Conservation (phyloP, 1,140 invertebrate species). For the Aricia agestis region DNA sequence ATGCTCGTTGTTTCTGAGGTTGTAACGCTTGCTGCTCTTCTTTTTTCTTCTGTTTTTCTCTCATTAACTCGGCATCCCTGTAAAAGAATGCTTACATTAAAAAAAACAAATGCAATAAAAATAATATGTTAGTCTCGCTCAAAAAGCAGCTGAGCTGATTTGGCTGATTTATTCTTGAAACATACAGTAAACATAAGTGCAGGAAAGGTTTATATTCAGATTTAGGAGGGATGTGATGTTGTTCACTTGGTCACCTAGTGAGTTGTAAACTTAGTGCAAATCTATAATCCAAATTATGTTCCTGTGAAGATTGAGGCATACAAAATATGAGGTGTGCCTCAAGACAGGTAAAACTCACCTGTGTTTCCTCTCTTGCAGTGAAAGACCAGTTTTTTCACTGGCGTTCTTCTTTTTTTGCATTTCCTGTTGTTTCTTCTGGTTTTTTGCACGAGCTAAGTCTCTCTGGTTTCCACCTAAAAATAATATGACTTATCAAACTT, state of each 20-base stretch:
- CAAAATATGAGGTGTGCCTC: too few species aligned
- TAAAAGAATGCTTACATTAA: slow-evolving; percentile 36
- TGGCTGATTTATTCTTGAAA: too few species aligned
- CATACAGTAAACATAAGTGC: slow-evolving; percentile 18
- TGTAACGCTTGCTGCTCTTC: slow-evolving; percentile 68
- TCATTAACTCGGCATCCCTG: slow-evolving; percentile 89
- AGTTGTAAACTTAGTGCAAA: too few species aligned
- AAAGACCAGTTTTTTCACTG: slow-evolving; percentile 83
- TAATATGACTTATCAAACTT: background rate
- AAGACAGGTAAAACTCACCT: slow-evolving; percentile 73
- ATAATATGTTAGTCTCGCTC: too few species aligned
- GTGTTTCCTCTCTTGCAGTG: slow-evolving; percentile 86
- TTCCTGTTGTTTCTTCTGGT: slow-evolving; percentile 87
- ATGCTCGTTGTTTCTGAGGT: slow-evolving; percentile 70
- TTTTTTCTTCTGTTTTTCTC: slow-evolving; percentile 86
- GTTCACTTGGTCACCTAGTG: too few species aligned
- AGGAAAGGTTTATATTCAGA: too few species aligned
- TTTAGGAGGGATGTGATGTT: too few species aligned
- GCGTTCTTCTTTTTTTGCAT: slow-evolving; percentile 80
- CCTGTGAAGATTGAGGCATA: too few species aligned
- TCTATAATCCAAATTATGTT: too few species aligned
- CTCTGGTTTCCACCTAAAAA: slow-evolving; percentile 88
- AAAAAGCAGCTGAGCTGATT: too few species aligned
- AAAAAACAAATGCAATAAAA: slow-evolving; percentile 4
- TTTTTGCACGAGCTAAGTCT: slow-evolving; percentile 89